Percentiles rank a stretch among this genome's conserved stretches.
phyloP scores from a whole-genome alignment of 1,140 invertebrate genomes.

The Temnothorax longispinosus region DNA sequence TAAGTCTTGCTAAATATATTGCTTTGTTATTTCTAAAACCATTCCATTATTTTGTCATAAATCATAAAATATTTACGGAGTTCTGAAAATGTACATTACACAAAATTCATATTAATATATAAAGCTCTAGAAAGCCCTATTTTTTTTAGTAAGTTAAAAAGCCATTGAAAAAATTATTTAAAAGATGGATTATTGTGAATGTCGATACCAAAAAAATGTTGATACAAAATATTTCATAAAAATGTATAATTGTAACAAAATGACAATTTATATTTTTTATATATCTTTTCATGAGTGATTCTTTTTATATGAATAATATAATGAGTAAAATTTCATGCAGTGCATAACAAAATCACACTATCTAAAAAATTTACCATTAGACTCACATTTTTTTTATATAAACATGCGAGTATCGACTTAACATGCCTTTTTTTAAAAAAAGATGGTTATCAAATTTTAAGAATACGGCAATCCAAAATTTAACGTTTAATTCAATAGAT shows the following conservation, averaged over 20 bases:
- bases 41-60: constrained; percentile 17
- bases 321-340: constrained; percentile 22
- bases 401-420: too few relatives aligned
- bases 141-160: constrained; percentile 29
- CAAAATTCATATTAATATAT: not conserved
- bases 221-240: constrained; percentile 4
- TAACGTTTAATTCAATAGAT: not conserved
- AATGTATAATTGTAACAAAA: constrained; percentile 32
- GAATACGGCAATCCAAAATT: not conserved
- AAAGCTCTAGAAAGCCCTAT: constrained; percentile 35
- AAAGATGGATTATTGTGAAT: not conserved
- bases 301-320: not conserved
- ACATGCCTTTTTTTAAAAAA: not conserved
- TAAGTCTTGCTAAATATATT: constrained; percentile 52
- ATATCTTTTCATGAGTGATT: not conserved
- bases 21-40: constrained; percentile 25
- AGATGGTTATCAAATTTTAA: not conserved
- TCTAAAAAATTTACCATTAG: not conserved
- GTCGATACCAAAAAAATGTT: not conserved
- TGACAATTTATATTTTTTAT: constrained; percentile 10
- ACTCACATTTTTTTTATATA: not conserved
- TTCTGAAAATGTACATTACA: constrained; percentile 20
- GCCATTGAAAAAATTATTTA: not conserved
- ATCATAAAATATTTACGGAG: not conserved
- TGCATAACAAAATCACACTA: constrained; percentile 30